A percentile compares a stretch with the other conserved stretches of the same genome.
These are phyloP conservation scores for Petrolisthes manimaculis DNA, from an alignment of 2,888 invertebrate species.

Conservation along the genomic window DNA sequence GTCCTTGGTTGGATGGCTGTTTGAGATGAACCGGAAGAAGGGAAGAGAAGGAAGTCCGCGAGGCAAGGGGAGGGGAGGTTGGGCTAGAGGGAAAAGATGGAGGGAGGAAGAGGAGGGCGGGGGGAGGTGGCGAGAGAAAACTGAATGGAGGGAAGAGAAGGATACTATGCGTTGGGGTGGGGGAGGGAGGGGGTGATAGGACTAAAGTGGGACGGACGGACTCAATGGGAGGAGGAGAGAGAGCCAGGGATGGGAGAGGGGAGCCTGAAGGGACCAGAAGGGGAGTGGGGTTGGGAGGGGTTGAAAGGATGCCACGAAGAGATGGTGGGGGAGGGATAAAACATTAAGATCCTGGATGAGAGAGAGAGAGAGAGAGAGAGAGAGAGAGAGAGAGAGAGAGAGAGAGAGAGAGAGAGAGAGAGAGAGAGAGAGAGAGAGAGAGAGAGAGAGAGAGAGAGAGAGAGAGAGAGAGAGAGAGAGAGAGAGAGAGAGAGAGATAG, in stretches of 20 bases:
- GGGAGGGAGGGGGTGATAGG: not conserved
- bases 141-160: not conserved
- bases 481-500: not conserved
- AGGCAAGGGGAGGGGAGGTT: too few species aligned
- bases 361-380: slow-evolving; percentile 19
- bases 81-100: not conserved
- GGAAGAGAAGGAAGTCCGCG: too few species aligned
- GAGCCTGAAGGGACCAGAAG: not conserved
- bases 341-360: not conserved
- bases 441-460: slow-evolving; percentile 24
- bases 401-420: not conserved
- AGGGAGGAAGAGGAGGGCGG: not conserved
- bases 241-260: not conserved
- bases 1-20: too few species aligned
- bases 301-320: not conserved
- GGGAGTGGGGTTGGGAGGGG: slow-evolving; percentile 5
- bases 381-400: not conserved
- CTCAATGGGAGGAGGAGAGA: not conserved
- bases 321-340: slow-evolving; percentile 7
- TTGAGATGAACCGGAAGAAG: too few species aligned
- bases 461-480: slow-evolving; percentile 13
- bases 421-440: slow-evolving; percentile 1
- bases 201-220: not conserved
- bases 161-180: not conserved
- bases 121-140: not conserved